Base-by-base conservation (phyloP, 2,797 vertebrate genomes). In the Buceros bicornis region DNA sequence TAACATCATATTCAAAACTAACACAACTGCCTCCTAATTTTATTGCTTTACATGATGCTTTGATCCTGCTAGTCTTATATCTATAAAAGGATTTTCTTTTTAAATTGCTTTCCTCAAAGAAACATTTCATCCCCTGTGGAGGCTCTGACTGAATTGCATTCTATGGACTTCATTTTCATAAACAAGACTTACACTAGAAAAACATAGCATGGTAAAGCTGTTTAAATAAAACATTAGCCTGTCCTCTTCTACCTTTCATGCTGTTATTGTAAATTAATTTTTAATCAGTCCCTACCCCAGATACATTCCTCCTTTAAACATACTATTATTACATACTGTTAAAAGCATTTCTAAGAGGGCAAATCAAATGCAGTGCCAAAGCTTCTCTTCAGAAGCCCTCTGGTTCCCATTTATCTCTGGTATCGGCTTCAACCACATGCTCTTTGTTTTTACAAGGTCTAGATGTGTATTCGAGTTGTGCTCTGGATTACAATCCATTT, bases 191-290 rank as follows among this genome's bases (percentile, higher is more conserved):
- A 89, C 64, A 43, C 66, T 67, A 89, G 60, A 94, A 78, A 96
- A 85, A 81, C 54, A 72, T 0, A 66, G 50, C 43, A 42, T 78
- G 70, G 74, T 74, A 90, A 96, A 87, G 54, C 65, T 43, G 58
- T 69, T 82, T 96, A 86, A 96, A 95, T 96, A 91, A 97, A 96
- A 93, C 73, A 96, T 91, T 31, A 84, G 37, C 26, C 60, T 86
- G 57, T 92, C 48, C 47, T 82, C 31, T 82, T 83, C 89, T 80
- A 83, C 80, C 69, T 95, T 95, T 87, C 87, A 88, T 79, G 56
- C 45, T 93, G 82, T 50, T 94, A 93, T 21, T 66, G 54, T 86
- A 87, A 80, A 94, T 96, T 82, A 96, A 96, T 91, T 95, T 96
- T 97, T 96, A 91, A 97, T 83, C 89, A 90, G 61, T 76, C 89